These are phyloP conservation scores for Eupeodes luniger DNA, from an alignment of 2,888 invertebrate species.

Conservation along the genomic window DNA sequence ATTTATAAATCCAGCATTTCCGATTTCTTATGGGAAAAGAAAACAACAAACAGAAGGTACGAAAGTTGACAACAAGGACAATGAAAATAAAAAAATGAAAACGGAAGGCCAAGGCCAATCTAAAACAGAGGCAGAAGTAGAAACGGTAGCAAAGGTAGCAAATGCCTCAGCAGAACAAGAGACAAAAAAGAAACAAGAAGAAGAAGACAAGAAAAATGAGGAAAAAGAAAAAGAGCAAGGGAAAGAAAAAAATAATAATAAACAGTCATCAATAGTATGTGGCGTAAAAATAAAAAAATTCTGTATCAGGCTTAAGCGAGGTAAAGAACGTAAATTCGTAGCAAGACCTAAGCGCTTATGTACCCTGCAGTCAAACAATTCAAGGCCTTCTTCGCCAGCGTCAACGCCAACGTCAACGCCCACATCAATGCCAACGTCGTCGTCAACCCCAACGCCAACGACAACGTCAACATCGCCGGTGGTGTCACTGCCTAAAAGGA, in stretches of 20 bases:
- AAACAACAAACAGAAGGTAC: not conserved
- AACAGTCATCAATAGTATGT: not conserved
- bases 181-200: not conserved
- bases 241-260: not conserved
- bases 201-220: not conserved
- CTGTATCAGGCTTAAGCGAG: slow-evolving; percentile 19
- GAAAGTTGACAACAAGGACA: not conserved
- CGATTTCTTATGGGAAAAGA: not conserved
- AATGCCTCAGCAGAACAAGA: not conserved
- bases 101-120: not conserved
- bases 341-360: slow-evolving; percentile 19
- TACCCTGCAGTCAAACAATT: not conserved
- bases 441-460: not conserved
- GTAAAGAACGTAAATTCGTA: not conserved
- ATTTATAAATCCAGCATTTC: slow-evolving; percentile 44
- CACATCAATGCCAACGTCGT: no score
- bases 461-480: not conserved
- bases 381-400: not conserved
- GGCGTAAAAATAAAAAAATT: not conserved
- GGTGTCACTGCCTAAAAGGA: not conserved
- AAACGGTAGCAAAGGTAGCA: not conserved
- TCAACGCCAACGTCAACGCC: not conserved
- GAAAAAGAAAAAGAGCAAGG: not conserved
- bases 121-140: not conserved
- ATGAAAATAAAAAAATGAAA: not conserved